Percentiles rank a stretch among this genome's conserved stretches.
phyloP scores from a whole-genome alignment of 2,797 vertebrate species.

The Propithecus perrieri region DNA sequence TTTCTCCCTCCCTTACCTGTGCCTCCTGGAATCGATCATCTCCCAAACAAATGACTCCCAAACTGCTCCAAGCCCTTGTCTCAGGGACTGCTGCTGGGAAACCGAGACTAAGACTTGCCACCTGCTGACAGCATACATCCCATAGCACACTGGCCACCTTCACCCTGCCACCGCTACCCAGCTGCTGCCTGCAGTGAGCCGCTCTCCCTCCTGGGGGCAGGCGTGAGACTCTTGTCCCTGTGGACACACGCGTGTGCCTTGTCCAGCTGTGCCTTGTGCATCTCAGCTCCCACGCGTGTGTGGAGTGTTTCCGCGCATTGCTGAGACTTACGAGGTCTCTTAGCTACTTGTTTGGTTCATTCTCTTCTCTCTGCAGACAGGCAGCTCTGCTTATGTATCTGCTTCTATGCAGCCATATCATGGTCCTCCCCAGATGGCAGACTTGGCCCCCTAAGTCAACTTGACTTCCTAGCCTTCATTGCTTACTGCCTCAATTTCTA shows the following conservation, averaged over 20 bases:
- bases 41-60: neutral
- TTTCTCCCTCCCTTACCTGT: too few species aligned
- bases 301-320: neutral
- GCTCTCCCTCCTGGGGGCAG: neutral
- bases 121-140: neutral
- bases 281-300: neutral
- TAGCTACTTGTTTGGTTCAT: neutral
- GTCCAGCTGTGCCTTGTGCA: neutral
- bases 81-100: neutral
- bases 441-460: neutral
- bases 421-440: neutral
- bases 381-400: neutral
- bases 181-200: neutral
- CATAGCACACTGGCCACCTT: rapidly evolving
- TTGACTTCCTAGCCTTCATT: neutral
- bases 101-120: neutral
- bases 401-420: rapidly evolving
- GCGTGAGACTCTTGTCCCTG: rapidly evolving
- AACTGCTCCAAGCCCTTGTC: neutral
- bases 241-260: rapidly evolving
- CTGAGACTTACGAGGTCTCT: neutral
- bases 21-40: neutral
- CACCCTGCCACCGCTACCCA: rapidly evolving
- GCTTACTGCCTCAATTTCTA: neutral
- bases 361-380: neutral